Conservation (phyloP, 1,140 invertebrate species). For the Heliconius eleuchia region DNA sequence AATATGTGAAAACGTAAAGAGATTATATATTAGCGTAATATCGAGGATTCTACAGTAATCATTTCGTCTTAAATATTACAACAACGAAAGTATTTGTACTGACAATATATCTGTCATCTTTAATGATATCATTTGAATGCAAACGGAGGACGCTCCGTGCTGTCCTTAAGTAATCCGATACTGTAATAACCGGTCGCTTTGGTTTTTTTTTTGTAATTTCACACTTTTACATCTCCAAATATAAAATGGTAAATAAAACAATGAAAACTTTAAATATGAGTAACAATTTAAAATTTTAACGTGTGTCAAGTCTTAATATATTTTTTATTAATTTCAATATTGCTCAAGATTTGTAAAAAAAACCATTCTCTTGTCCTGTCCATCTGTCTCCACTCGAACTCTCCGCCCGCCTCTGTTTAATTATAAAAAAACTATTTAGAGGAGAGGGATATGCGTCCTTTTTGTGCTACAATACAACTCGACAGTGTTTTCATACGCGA, state of each 20-base stretch:
- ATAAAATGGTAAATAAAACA: neutral
- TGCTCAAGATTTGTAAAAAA: no score
- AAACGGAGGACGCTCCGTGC: slow-evolving; percentile 12
- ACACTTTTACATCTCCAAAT: neutral
- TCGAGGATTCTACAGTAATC: neutral
- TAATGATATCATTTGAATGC: slow-evolving; percentile 24
- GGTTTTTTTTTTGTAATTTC: neutral
- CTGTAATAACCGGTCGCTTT: neutral
- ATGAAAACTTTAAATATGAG: no score
- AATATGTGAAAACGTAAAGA: neutral
- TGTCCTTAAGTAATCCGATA: slow-evolving; percentile 1
- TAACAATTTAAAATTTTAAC: no score
- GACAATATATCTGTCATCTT: slow-evolving; percentile 10
- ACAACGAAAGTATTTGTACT: neutral
- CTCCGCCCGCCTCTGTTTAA: no score
- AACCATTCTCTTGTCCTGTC: no score
- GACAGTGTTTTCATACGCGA: no score
- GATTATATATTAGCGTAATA: neutral
- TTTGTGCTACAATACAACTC: no score
- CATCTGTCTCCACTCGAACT: no score
- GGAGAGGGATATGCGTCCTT: no score
- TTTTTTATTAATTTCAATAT: neutral
- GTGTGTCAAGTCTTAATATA: no score
- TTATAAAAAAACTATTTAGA: no score
- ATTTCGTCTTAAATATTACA: neutral